These are phyloP conservation scores for Diplogasteroides magnus DNA, from an alignment of 1,140 invertebrate species.

Conservation along the genomic window DNA sequence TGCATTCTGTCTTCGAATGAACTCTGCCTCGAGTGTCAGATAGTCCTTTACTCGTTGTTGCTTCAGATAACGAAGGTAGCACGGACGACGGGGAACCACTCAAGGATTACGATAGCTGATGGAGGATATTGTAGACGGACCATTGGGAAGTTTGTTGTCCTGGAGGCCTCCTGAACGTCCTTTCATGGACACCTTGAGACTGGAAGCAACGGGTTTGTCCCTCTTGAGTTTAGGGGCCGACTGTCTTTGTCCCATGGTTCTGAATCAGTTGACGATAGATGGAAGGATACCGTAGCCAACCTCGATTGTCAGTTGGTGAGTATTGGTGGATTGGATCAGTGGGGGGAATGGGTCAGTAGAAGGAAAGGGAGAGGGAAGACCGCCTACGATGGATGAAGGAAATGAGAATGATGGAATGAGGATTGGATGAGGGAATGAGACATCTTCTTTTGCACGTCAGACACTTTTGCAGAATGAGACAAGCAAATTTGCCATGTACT, in stretches of 20 bases:
- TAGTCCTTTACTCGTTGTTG: constrained; percentile 41
- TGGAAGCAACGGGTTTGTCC: not conserved
- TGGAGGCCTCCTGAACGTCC: constrained; percentile 22
- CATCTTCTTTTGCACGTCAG: no score
- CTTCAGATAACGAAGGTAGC: constrained; percentile 39
- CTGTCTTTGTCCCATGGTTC: not conserved
- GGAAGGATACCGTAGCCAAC: no score
- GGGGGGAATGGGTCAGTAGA: no score
- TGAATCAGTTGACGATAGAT: no score
- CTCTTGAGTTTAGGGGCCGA: not conserved
- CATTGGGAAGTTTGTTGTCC: constrained; percentile 32
- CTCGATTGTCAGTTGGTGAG: no score
- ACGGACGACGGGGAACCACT: constrained; percentile 33
- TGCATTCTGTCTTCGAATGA: constrained; percentile 29
- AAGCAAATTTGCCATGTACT: no score
- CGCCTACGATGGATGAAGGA: no score
- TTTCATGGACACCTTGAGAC: constrained; percentile 22
- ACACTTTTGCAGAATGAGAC: no score
- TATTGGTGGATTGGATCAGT: no score
- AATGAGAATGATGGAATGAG: no score
- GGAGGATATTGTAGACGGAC: constrained; percentile 6
- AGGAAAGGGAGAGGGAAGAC: no score
- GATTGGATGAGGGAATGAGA: no score
- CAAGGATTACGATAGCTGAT: constrained; percentile 10
- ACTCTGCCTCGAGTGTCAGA: constrained; percentile 36